Conservation (phyloP, 2,113 vertebrate species). For the mouse (Mus musculus) region GRCm39 chr6:50748001-50748500, state of each 20-base stretch:
- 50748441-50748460: neutral
- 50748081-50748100: neutral
- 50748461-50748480: neutral
- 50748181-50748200: neutral
- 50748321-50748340: neutral
- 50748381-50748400: neutral
- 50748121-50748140: neutral
- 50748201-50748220: neutral
- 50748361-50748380: neutral
- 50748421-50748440: neutral
- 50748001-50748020: constrained; percentile 15
- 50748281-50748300: neutral
- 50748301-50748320: neutral
- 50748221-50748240: neutral
- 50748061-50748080: constrained; percentile 12
- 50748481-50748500: neutral
- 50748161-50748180: neutral
- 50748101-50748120: neutral
- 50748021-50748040: constrained; percentile 31
- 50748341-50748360: neutral
- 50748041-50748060: neutral
- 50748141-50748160: neutral
- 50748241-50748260: neutral
- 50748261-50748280: neutral
- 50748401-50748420: neutral